Percentiles rank a stretch among this genome's conserved stretches.
Evolutionary conservation across 2,113 vertebrate species (phyloP).

Genomic region (Oplegnathus fasciatus): DNA sequence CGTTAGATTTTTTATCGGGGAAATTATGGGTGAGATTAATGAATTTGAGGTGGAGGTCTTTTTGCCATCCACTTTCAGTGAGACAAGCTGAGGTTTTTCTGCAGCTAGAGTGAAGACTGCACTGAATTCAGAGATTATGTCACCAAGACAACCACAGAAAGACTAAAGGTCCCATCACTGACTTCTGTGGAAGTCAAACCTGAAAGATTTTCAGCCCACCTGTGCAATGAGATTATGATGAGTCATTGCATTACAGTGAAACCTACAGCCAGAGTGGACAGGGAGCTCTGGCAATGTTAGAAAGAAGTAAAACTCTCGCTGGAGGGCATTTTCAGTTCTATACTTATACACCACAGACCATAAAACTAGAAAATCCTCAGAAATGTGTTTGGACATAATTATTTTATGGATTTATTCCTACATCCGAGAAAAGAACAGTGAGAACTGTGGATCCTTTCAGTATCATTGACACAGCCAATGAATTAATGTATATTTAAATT

Average conservation of each 20-base stretch:
- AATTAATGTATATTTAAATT: neutral
- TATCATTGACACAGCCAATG: neutral
- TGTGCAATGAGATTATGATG: constrained; percentile 41
- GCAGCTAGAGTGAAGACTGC: neutral
- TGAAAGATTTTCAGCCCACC: constrained; percentile 40
- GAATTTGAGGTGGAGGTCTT: neutral
- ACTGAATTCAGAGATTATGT: neutral
- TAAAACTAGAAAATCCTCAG: constrained; percentile 1
- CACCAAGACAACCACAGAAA: neutral
- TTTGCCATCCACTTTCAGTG: neutral
- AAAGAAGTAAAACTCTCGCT: neutral
- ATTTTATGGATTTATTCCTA: neutral
- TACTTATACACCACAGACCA: neutral
- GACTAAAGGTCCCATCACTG: neutral
- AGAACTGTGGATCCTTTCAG: neutral
- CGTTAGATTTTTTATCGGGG: neutral
- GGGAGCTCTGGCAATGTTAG: neutral
- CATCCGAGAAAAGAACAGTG: neutral
- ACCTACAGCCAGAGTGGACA: constrained; percentile 12
- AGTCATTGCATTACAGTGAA: constrained; percentile 40
- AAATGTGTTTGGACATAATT: constrained; percentile 27
- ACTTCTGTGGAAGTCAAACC: constrained; percentile 6
- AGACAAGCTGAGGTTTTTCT: neutral
- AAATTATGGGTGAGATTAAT: neutral
- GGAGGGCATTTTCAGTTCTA: neutral